A percentile compares a stretch with the other conserved stretches of the same genome.
Evolutionary conservation across 2,113 vertebrate species (phyloP).

Genomic region (Orycteropus afer): DNA sequence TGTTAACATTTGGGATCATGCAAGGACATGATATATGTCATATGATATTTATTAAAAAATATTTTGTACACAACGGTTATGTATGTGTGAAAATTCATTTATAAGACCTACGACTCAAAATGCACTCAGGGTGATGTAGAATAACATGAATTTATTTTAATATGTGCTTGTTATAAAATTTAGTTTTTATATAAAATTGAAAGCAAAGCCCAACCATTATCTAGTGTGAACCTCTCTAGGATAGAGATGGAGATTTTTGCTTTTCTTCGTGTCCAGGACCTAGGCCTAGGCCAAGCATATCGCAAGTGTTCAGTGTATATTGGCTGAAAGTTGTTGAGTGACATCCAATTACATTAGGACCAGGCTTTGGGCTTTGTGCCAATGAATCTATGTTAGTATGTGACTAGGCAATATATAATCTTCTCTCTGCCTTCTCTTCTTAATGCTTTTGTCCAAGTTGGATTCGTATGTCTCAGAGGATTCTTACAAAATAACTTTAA

Average conservation of each 20-base stretch:
- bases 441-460: not conserved
- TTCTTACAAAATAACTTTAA: constrained; percentile 16
- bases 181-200: not conserved
- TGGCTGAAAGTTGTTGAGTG: not conserved
- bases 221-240: not conserved
- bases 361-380: not conserved
- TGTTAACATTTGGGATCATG: not conserved
- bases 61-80: not conserved
- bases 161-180: constrained; percentile 8
- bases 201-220: not conserved
- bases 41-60: not conserved
- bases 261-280: not conserved
- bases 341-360: not conserved
- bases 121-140: not conserved
- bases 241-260: not conserved
- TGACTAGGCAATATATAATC: not conserved
- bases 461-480: not conserved
- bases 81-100: not conserved
- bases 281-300: not conserved
- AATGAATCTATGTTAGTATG: not conserved
- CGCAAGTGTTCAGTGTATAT: not conserved
- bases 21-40: not conserved
- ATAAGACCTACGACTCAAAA: not conserved
- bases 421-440: not conserved
- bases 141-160: not conserved